Conservation (phyloP, 2,888 invertebrate genomes). For the Himalopsyche japonica region DNA sequence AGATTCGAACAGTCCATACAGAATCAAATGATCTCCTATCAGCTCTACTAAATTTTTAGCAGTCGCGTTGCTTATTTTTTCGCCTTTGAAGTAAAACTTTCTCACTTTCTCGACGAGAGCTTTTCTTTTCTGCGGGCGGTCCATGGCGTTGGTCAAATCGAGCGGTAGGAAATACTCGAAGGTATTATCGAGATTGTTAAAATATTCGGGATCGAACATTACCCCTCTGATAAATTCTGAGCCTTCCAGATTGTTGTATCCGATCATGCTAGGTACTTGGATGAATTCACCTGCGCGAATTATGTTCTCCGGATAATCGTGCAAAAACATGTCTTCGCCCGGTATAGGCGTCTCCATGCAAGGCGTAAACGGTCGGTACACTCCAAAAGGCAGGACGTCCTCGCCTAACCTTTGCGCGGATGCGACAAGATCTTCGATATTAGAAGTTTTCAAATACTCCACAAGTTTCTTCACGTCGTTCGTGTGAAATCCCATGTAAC, state of each 20-base stretch:
- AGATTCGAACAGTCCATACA: background rate
- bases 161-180: background rate
- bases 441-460: conserved; percentile 46
- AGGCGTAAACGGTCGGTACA: conserved; percentile 47
- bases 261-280: background rate
- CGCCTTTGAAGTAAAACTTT: conserved; percentile 13
- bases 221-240: background rate
- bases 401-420: conserved; percentile 46
- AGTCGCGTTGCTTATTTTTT: background rate
- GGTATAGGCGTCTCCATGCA: conserved; percentile 51
- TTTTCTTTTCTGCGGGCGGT: background rate
- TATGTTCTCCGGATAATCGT: conserved; percentile 49
- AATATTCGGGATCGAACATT: background rate
- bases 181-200: background rate
- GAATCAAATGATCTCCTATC: background rate
- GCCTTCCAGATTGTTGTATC: background rate
- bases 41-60: background rate
- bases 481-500: conserved; percentile 53
- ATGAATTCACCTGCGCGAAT: conserved; percentile 39
- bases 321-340: conserved; percentile 49
- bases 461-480: conserved; percentile 48
- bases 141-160: background rate
- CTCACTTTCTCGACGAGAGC: background rate
- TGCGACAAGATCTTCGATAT: conserved; percentile 48
- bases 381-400: conserved; percentile 47